These are phyloP conservation scores for Pheosia gnoma DNA, from an alignment of 2,888 invertebrate genomes.

Conservation along the genomic window DNA sequence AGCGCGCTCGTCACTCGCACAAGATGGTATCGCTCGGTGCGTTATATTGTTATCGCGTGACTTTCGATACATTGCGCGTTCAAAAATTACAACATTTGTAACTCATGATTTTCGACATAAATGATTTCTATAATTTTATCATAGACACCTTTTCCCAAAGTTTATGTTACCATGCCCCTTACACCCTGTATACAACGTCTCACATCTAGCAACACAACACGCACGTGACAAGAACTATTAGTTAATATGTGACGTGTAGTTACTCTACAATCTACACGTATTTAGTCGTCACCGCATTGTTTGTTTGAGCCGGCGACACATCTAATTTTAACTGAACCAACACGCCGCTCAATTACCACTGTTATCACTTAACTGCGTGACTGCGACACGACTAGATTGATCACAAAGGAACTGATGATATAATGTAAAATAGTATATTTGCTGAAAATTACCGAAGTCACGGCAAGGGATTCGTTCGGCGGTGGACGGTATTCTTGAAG, in stretches of 20 bases:
- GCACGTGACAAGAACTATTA: too few relatives aligned
- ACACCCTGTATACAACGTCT: too few relatives aligned
- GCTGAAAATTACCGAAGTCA: conserved; percentile 1
- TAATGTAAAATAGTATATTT: conserved; percentile 5
- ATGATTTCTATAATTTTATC: too few relatives aligned
- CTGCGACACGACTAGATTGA: conserved; percentile 3
- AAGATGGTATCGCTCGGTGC: too few relatives aligned
- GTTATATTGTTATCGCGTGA: too few relatives aligned
- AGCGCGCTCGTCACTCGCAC: too few relatives aligned
- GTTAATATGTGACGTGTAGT: too few relatives aligned
- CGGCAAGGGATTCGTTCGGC: neutral
- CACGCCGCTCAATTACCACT: conserved; percentile 26
- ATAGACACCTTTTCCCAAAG: too few relatives aligned
- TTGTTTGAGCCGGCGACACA: conserved; percentile 20
- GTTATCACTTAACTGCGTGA: conserved; percentile 11
- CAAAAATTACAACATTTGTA: too few relatives aligned
- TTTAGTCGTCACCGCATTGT: conserved; percentile 9
- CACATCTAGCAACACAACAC: neutral
- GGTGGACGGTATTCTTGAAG: neutral
- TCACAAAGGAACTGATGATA: conserved; percentile 8
- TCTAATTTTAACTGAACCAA: conserved; percentile 35
- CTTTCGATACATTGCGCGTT: too few relatives aligned
- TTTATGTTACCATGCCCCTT: too few relatives aligned
- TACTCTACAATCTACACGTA: neutral
- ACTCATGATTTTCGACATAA: too few relatives aligned